Evolutionary conservation across 1,140 invertebrate genomes (phyloP), one percentile per base, ranked within the genome.

Genomic region (Leptopilina clavipes): DNA sequence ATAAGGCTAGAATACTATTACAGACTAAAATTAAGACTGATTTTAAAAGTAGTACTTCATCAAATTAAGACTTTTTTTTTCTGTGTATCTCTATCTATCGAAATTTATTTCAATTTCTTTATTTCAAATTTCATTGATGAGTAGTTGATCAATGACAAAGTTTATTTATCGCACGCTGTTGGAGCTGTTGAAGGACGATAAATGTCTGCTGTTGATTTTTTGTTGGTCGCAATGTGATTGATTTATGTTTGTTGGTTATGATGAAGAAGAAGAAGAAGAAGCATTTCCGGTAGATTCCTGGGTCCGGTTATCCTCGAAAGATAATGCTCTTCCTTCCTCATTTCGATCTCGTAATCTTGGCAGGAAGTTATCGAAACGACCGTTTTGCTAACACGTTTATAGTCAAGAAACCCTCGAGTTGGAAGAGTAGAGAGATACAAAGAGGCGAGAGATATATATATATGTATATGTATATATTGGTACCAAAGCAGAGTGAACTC

Each of bases 351-450:
- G 78, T 79, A 82, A 80, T 80, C 81, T 78, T 73, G 73, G 56
- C 81, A 78, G 78, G 81, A 82, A 79, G 81, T 82, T 40, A 80
- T 80, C 75, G 76, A 74, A 78, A 77, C 76, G 76, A 80, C 76
- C 76, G 77, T 80, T 82, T 80, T 76, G 73, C 75, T 77, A 76
- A 74, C 73, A 80, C 78, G 76, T 82, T 82, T 82, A 82, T 80
- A 73, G 76, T 71, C 77, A 76, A 76, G 76, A 40, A 6, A 3
- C 8, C 8, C 10, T 12, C 8, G 25, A 77, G 72, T 56, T 17
- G 54, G 48, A 40, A n/a, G 71, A 48, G 52, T n/a, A 56, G 40
- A 76, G 22, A 72, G 70, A 40, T 6, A 9, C 7, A 9, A 71
- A 59, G 25, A 65, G 71, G 18, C 22, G 71, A 76, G 56, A 72